Percentiles rank a stretch among this genome's conserved stretches.
phyloP scores from a whole-genome alignment of 2,797 vertebrate genomes.

The Premnoplex brunnescens region DNA sequence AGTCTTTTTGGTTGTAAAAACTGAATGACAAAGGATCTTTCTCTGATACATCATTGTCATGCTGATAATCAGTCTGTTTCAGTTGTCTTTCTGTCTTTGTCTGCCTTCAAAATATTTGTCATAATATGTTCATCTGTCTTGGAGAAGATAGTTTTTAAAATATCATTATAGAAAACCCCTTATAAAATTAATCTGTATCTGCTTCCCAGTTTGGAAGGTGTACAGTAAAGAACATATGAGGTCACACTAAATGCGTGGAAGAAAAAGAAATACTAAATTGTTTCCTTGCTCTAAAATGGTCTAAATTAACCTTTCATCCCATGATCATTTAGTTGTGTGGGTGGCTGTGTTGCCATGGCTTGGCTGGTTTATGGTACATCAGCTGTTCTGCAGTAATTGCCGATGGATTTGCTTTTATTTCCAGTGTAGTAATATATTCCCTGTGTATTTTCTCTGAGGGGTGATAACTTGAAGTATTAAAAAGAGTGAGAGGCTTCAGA shows the following conservation, averaged over 20 bases:
- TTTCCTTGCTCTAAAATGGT: neutral
- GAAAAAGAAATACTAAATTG: neutral
- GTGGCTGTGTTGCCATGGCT: neutral
- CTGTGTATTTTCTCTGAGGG: neutral
- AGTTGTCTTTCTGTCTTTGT: neutral
- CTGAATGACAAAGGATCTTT: neutral
- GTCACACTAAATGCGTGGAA: neutral
- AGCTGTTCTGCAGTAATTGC: slow-evolving; percentile 29
- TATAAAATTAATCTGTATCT: neutral
- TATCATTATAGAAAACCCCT: neutral
- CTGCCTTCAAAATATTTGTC: neutral
- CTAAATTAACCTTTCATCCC: slow-evolving; percentile 24
- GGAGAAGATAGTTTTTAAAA: neutral
- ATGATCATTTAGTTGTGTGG: neutral
- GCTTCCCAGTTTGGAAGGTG: neutral
- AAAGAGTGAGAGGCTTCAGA: neutral
- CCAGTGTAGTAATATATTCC: neutral
- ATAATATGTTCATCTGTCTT: neutral
- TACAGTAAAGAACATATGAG: neutral
- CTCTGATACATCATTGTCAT: neutral
- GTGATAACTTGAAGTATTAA: neutral
- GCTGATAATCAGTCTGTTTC: neutral
- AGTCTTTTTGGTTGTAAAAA: neutral
- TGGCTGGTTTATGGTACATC: neutral
- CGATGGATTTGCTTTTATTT: slow-evolving; percentile 6